Conservation (phyloP, 2,113 vertebrate species). For the Neolamprologus variostigma region DNA sequence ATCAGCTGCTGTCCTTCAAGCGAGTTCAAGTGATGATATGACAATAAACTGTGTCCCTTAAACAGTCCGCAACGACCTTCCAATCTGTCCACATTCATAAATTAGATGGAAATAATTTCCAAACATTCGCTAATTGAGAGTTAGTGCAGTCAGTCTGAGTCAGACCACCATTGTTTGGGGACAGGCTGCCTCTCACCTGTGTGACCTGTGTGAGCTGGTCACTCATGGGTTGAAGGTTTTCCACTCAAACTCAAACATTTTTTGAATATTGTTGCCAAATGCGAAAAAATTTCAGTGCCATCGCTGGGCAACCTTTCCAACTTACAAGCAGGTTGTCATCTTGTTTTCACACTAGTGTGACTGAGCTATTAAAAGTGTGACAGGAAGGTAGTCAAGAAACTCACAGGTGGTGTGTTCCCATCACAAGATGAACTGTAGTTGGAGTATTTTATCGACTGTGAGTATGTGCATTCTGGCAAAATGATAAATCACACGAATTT, state of each 20-base stretch:
- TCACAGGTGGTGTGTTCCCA: neutral
- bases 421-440: neutral
- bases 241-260: neutral
- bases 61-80: neutral
- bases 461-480: neutral
- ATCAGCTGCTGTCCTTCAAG: neutral
- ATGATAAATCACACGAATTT: neutral
- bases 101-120: neutral
- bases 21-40: neutral
- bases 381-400: neutral
- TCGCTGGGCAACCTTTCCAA: neutral
- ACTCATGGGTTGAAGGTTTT: neutral
- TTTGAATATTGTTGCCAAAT: neutral
- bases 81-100: neutral
- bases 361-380: neutral
- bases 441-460: neutral
- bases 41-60: neutral
- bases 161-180: neutral
- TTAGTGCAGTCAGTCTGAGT: neutral
- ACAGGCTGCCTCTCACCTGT: neutral
- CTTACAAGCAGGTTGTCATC: neutral
- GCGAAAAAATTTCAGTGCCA: neutral
- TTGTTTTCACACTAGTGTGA: neutral
- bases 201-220: neutral
- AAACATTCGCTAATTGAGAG: neutral